Conservation (phyloP, 1,140 invertebrate species). For the Trichoplusia ni region DNA sequence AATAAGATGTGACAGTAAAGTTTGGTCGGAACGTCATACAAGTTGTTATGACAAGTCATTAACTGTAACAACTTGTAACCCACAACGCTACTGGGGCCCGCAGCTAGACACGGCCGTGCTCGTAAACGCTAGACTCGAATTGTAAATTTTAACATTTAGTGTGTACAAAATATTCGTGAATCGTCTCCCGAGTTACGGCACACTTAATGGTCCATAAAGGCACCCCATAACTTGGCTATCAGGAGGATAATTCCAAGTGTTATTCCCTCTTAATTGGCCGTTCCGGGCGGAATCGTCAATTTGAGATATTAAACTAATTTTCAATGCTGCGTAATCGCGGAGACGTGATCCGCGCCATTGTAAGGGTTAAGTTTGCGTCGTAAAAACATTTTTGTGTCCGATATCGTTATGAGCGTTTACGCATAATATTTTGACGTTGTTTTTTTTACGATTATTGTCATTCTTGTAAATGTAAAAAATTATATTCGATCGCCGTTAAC, state of each 20-base stretch:
- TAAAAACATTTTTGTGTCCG: conserved; percentile 19
- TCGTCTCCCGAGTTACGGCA: conserved; percentile 44
- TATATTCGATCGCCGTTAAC: conserved; percentile 8
- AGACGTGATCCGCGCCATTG: conserved; percentile 51
- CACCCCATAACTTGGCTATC: conserved; percentile 77
- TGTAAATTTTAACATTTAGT: conserved; percentile 40
- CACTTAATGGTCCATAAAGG: conserved; percentile 74
- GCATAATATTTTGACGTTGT: conserved; percentile 14
- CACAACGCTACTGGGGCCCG: background rate
- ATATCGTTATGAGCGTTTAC: background rate
- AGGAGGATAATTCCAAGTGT: conserved; percentile 67
- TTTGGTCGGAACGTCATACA: background rate
- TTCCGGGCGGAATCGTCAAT: conserved; percentile 73
- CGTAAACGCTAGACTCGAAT: conserved; percentile 29
- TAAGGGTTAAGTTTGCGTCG: conserved; percentile 32
- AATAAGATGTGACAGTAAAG: background rate
- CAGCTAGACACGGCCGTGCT: conserved; percentile 11
- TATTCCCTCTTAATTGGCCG: conserved; percentile 77
- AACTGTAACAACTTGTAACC: conserved; percentile 12
- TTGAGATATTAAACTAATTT: conserved; percentile 80
- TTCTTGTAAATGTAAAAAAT: conserved; percentile 20
- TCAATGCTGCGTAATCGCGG: conserved; percentile 73
- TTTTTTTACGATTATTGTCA: conserved; percentile 17
- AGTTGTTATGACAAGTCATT: background rate
- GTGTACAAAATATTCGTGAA: conserved; percentile 59